Evolutionary conservation across 2,113 vertebrate species (phyloP), one percentile per base, ranked within the genome.

Genomic region (Monarcha castaneiventris): DNA sequence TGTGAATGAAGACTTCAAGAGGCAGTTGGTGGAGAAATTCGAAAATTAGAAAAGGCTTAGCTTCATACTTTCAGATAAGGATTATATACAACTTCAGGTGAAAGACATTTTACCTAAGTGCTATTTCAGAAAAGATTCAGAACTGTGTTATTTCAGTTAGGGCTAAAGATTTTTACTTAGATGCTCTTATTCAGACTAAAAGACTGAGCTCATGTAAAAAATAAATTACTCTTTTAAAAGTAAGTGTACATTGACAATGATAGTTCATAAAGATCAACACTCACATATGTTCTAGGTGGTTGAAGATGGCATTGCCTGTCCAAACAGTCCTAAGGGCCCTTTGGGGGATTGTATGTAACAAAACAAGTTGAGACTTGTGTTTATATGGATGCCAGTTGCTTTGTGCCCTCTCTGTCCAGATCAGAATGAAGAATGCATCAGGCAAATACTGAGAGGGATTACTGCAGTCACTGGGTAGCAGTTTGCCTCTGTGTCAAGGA

Each of bases 341-440:
- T 43, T 74, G 35, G 11, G 30, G 18, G 12, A 25, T 7, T 61
- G 41, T 37, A 7, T 22, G 26, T 25, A 55, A 27, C 11, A 33
- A 49, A 18, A 35, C 9, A 75, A 59, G 12, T 13, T 26, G 39
- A 84, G 35, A 19, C 29, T 58, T 0, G 0, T 1, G 1, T 90
- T 63, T 63, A 25, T 59, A 7, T 10, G 67, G 61, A 8, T 89
- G 48, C 21, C 32, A 22, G 26, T 44, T 74, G 27, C 17, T 82
- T 37, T 77, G 18, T 77, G 30, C 44, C 33, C 27, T 51, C 35
- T 6, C 1, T 22, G 25, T 64, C 64, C 33, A 51, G 46, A 48
- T 59, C 19, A 63, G 51, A n/a, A 32, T 46, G 33, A 83, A 16
- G 43, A 87, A 39, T 16, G 25, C 17, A 3, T 18, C 15, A 10